Evolutionary conservation across 2,797 vertebrate species (phyloP).

Genomic region (Myotis planiceps): DNA sequence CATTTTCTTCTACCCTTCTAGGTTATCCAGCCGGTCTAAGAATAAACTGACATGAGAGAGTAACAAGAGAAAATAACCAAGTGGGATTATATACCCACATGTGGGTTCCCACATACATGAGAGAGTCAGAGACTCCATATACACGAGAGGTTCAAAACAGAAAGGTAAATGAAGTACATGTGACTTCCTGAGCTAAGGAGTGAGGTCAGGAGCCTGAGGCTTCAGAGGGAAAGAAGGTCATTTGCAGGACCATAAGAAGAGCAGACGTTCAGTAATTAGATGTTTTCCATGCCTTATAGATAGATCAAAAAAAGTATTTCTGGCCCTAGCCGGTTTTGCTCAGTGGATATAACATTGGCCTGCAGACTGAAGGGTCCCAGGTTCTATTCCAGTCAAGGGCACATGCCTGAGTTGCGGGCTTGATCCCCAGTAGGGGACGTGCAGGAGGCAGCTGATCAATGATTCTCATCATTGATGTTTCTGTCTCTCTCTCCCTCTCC

Average conservation of each 20-base stretch:
- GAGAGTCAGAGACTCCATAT: background rate
- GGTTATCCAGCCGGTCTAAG: background rate
- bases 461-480: too few species aligned
- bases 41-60: background rate
- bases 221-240: background rate
- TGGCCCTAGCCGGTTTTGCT: background rate
- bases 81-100: background rate
- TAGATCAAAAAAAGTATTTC: background rate
- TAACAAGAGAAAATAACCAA: background rate
- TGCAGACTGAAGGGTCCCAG: too few species aligned
- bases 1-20: background rate
- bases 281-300: background rate
- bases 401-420: too few species aligned
- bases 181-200: background rate
- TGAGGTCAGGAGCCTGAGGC: background rate
- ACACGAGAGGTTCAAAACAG: background rate
- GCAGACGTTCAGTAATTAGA: background rate
- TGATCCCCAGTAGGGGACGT: too few species aligned
- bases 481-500: too few species aligned
- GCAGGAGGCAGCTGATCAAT: too few species aligned
- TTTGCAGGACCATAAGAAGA: background rate
- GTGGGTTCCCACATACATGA: background rate
- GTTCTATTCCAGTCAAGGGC: too few species aligned
- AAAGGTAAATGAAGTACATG: background rate
- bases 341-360: too few species aligned